Base-by-base conservation (phyloP, 2,888 invertebrate species). In the Euclidia mi region DNA sequence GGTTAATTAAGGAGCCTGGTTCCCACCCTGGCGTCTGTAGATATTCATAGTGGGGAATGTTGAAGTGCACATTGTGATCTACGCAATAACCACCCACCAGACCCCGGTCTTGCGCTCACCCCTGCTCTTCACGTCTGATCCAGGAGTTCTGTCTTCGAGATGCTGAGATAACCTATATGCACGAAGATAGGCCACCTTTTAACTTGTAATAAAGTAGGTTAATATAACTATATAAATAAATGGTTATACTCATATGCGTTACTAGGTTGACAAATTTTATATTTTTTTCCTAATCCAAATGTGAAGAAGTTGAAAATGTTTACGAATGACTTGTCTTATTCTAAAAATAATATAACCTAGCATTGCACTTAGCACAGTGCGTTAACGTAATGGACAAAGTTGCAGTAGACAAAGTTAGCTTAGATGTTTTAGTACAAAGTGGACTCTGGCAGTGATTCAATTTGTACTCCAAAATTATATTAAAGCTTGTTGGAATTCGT, bases 31-130 rank as follows among this genome's bases (percentile, higher is more conserved):
- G 74, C 59, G 52, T 77, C 75, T 83, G 81, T 85, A 87, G 88
- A 84, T 90, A 90, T 91, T 90, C 90, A 87, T 90, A 87, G 90
- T 87, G 81, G 85, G 88, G 89, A 82, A 80, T 85, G 84, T 78
- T 94, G 81, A 88, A 94, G 95, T 95, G 95, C 95, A 95, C 95
- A 95, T 95, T 95, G 92, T 95, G 91, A 87, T 88, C 82, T 84
- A 82, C 88, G 87, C 87, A 85, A 84, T 77, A 78, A 74, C 82
- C 81, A 25, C 82, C 62, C 70, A 14, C 37, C 66, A 85, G 84
- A 82, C 76, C 65, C 68, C 58, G 41, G 57, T 59, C 65, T 63
- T 74, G 29, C 28, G 32, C 48, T 65, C 55, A 65, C 84, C 85
- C 81, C 71, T 71, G 76, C 92, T 86, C 94, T 94, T 87, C 87